Percentiles rank a stretch among this genome's conserved stretches.
phyloP scores from a whole-genome alignment of 2,797 vertebrate species.

The Clarias platycephalus region DNA sequence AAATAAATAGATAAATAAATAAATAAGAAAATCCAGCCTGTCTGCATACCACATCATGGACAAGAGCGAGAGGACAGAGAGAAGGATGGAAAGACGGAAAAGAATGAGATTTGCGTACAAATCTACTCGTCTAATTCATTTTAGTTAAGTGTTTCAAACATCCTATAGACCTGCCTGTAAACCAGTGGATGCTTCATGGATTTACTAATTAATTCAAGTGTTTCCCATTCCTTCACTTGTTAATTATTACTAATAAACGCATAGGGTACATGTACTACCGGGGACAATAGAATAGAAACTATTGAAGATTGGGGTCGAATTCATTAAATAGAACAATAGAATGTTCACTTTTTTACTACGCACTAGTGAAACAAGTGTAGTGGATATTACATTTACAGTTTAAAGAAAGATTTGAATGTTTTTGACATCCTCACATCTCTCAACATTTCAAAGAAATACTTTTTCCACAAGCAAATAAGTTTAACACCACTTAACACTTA shows the following conservation, averaged over 20 bases:
- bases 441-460: background rate
- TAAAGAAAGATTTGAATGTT: too few species aligned
- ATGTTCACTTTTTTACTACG: too few species aligned
- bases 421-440: too few species aligned
- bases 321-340: too few species aligned
- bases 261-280: background rate
- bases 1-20: conserved; percentile 26
- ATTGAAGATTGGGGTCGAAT: too few species aligned
- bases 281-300: background rate
- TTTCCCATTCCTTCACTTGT: background rate
- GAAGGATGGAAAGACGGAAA: conserved; percentile 52
- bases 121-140: background rate
- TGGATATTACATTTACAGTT: too few species aligned
- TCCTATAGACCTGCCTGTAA: background rate
- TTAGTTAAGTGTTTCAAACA: background rate
- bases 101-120: background rate
- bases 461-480: background rate
- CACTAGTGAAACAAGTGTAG: too few species aligned
- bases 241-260: background rate
- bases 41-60: conserved; percentile 74
- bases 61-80: conserved; percentile 44
- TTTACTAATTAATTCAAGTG: background rate
- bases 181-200: background rate
- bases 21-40: conserved; percentile 70
- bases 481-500: background rate